These are phyloP conservation scores for Noctilio leporinus DNA, from an alignment of 2,113 vertebrate genomes.

Conservation along the genomic window DNA sequence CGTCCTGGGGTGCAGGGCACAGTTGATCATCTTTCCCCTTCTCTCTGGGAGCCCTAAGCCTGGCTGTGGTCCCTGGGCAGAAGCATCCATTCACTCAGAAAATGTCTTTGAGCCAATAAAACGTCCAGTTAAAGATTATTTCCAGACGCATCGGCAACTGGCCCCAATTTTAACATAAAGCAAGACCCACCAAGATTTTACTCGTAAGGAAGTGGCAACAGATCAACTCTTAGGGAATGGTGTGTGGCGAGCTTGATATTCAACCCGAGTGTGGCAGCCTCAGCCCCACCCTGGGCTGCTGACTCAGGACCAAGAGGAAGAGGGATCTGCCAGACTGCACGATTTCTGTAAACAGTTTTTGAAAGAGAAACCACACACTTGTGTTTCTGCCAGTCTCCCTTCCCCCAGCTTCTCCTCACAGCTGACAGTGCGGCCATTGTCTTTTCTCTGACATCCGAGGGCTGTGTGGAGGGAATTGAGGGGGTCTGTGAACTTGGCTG, in stretches of 20 bases:
- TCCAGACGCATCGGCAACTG: conserved; percentile 4
- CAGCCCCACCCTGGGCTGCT: conserved; percentile 44
- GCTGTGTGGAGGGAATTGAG: background rate
- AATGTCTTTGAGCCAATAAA: background rate
- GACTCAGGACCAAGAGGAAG: conserved; percentile 55
- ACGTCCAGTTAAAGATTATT: conserved; percentile 1
- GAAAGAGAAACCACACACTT: conserved; percentile 67
- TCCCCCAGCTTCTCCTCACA: background rate
- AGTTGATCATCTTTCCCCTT: background rate
- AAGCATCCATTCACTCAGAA: conserved; percentile 22
- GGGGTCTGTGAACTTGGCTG: background rate
- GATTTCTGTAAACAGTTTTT: conserved; percentile 69
- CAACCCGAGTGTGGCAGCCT: conserved; percentile 27
- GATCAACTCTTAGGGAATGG: conserved; percentile 7
- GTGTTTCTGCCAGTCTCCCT: conserved; percentile 33
- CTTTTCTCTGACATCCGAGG: background rate
- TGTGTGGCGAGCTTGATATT: conserved; percentile 26
- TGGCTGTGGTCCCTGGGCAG: background rate
- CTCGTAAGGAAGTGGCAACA: conserved; percentile 27
- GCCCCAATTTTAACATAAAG: conserved; percentile 37
- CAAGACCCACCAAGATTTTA: conserved; percentile 24
- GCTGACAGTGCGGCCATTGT: conserved; percentile 37
- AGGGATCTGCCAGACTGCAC: conserved; percentile 56
- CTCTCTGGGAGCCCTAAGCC: background rate
- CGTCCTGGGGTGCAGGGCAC: background rate